A percentile compares a stretch with the other conserved stretches of the same genome.
Evolutionary conservation across 2,888 invertebrate genomes (phyloP).

Genomic region (Smittia sp.): DNA sequence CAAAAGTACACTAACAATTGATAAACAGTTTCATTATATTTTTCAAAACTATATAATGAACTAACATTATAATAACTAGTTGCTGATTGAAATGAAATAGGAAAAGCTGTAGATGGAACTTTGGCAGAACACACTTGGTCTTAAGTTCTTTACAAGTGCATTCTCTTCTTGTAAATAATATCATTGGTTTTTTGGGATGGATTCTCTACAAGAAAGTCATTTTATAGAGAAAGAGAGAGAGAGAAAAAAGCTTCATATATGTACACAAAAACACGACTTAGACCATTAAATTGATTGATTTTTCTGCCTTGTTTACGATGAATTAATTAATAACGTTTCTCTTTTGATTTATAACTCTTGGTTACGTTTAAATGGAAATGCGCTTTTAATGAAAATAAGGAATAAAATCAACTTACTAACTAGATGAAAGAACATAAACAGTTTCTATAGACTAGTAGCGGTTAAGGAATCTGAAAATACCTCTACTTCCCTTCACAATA

Average conservation of each 20-base stretch:
- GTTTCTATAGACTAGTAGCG: constrained; percentile 10
- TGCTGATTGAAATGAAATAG: constrained; percentile 8
- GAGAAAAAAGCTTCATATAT: background rate
- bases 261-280: constrained; percentile 4
- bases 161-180: constrained; percentile 3
- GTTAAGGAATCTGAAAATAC: constrained; percentile 4
- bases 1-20: background rate
- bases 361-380: constrained; percentile 15
- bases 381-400: constrained; percentile 11
- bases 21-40: background rate
- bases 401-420: constrained; percentile 24
- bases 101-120: background rate
- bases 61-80: background rate
- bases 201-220: constrained; percentile 20
- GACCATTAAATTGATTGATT: constrained; percentile 12
- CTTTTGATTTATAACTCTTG: constrained; percentile 5
- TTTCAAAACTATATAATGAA: constrained; percentile 13
- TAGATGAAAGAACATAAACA: background rate
- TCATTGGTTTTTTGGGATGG: background rate
- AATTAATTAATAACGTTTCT: background rate
- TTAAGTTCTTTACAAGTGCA: background rate
- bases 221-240: background rate
- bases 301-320: background rate
- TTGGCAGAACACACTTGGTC: background rate
- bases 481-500: background rate